Base-by-base conservation (phyloP, 2,113 vertebrate genomes). In the Stegastes partitus region DNA sequence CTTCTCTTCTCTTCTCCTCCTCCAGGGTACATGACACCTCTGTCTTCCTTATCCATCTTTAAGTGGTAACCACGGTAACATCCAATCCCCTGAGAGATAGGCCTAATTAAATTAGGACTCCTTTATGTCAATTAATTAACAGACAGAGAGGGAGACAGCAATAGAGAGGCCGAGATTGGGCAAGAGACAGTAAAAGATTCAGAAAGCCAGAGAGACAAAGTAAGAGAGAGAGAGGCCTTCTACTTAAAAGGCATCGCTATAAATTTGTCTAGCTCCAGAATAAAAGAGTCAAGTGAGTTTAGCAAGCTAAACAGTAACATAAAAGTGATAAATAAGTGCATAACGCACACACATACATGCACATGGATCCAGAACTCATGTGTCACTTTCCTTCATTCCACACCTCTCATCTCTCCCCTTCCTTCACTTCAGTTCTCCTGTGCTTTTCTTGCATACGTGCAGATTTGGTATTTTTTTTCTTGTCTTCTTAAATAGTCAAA, bases 61-160 rank as follows among this genome's bases (percentile, higher is more conserved):
- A 92, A 94, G 88, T 93, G 93, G 89, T 95, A 95, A 94, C 94
- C 93, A 93, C 84, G 89, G 93, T 92, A 93, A 94, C 89, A 88
- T 87, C 90, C 91, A 91, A 92, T 94, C 91, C 93, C 94, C 64
- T 76, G 92, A 94, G 94, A 94, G 91, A 93, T 92, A 88, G 93
- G 87, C 85, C 93, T 95, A 94, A 95, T 95, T 95, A 92, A 96
- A 96, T 95, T 95, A 95, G 89, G 90, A 89, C 79, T 93, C 93
- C 93, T 95, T 95, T 94, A 92, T 95, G 94, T 94, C 95, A 95
- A 95, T 95, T 95, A 95, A 95, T 95, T 95, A 95, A 94, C 90
- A 92, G 91, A 87, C 64, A 80, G 64, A 88, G 82, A 84, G 70
- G 84, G 81, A 83, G 73, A 86, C 62, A 65, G 81, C 68, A 77